A percentile compares a stretch with the other conserved stretches of the same genome.
These are phyloP conservation scores for Amphiprion percula DNA, from an alignment of 2,113 vertebrate species.

Conservation along the genomic window DNA sequence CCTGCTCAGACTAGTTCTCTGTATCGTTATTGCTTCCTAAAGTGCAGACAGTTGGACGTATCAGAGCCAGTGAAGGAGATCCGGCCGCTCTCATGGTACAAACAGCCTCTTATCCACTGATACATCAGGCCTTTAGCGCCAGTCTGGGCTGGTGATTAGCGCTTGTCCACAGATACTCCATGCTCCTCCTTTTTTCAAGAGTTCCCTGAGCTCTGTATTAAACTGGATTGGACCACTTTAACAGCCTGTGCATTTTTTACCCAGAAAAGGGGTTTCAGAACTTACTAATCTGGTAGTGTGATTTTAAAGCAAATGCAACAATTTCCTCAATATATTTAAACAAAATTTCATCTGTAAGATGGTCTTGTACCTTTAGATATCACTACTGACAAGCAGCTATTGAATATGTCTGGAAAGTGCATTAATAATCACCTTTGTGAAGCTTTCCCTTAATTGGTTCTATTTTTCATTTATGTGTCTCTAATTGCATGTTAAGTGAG, in stretches of 20 bases:
- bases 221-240: conserved; percentile 20
- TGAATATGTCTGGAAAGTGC: not conserved
- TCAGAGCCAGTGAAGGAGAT: conserved; percentile 28
- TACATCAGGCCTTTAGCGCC: conserved; percentile 38
- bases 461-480: not conserved
- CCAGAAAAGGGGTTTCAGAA: not conserved
- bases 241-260: not conserved
- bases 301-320: not conserved
- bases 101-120: conserved; percentile 60
- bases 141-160: conserved; percentile 54
- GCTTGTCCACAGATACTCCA: conserved; percentile 49
- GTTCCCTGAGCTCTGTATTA: conserved; percentile 34
- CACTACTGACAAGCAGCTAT: conserved; percentile 4
- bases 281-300: not conserved
- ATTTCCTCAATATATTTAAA: not conserved
- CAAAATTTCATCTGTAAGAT: not conserved
- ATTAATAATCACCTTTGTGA: not conserved
- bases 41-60: conserved; percentile 41
- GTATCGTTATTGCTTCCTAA: conserved; percentile 33
- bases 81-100: conserved; percentile 37
- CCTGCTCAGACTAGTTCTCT: conserved; percentile 18
- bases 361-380: not conserved
- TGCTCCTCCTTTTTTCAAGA: conserved; percentile 38
- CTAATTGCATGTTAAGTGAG: not conserved
- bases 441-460: not conserved